Evolutionary conservation across 1,140 invertebrate genomes (phyloP).

Genomic region (Dermatophagoides farinae): DNA sequence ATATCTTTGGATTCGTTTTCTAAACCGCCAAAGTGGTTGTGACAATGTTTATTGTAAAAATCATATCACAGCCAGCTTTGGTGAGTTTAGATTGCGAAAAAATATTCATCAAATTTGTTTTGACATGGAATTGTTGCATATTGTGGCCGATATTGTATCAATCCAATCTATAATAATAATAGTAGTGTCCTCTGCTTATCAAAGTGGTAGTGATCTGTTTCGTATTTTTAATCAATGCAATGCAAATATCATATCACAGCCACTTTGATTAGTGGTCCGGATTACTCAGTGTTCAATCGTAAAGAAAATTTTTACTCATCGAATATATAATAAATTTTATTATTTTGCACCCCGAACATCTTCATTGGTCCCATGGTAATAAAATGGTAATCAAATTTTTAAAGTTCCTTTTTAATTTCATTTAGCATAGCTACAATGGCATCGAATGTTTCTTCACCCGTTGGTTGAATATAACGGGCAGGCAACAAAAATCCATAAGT

Average conservation of each 20-base stretch:
- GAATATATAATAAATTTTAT: too few relatives aligned
- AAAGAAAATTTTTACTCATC: too few relatives aligned
- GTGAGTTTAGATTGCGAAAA: slow-evolving; percentile 39
- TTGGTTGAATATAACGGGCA: slow-evolving; percentile 23
- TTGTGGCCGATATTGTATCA: not conserved
- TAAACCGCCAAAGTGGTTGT: slow-evolving; percentile 43
- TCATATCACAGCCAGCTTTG: slow-evolving; percentile 78
- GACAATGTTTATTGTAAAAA: slow-evolving; percentile 34
- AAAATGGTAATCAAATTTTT: too few relatives aligned
- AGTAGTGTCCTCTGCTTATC: slow-evolving; percentile 21
- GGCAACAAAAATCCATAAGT: slow-evolving; percentile 30
- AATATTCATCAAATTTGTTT: not conserved
- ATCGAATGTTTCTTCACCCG: slow-evolving; percentile 29
- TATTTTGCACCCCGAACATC: too few relatives aligned
- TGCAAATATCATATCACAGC: slow-evolving; percentile 27
- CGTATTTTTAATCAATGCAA: slow-evolving; percentile 1
- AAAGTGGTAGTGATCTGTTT: slow-evolving; percentile 42
- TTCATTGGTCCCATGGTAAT: too few relatives aligned
- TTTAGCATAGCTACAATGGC: slow-evolving; percentile 1
- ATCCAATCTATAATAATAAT: not conserved
- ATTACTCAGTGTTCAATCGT: not conserved
- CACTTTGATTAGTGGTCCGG: slow-evolving; percentile 36
- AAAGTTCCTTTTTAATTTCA: slow-evolving; percentile 4
- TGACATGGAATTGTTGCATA: not conserved
- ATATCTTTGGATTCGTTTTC: not conserved